Evolutionary conservation across 53 echinoderm and acorn worm genomes (phyloP).

Genomic region (Holothuria leucospilota): DNA sequence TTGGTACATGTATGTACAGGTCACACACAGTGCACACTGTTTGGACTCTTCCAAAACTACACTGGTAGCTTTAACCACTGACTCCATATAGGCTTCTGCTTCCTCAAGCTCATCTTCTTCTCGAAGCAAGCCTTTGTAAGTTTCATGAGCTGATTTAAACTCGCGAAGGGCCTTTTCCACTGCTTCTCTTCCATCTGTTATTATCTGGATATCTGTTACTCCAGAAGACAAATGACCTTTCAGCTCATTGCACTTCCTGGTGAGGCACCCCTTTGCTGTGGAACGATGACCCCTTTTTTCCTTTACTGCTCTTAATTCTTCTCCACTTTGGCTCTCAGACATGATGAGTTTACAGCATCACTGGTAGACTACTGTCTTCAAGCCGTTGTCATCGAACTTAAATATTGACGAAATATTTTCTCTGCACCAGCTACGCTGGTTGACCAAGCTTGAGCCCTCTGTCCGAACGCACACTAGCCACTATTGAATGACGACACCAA

Average conservation of each 20-base stretch:
- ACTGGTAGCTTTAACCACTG: neutral
- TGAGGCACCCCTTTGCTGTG: neutral
- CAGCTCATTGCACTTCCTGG: slow-evolving; percentile 1
- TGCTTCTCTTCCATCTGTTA: neutral
- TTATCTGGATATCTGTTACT: neutral
- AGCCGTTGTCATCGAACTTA: no score
- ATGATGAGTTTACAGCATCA: no score
- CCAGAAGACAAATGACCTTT: neutral
- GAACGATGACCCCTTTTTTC: neutral
- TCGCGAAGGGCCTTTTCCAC: slow-evolving; percentile 5
- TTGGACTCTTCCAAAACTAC: neutral
- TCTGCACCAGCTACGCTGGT: no score
- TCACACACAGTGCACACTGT: no score
- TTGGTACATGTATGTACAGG: no score
- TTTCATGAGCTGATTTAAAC: neutral
- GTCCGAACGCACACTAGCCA: no score
- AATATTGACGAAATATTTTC: no score
- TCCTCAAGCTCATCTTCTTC: slow-evolving; percentile 3
- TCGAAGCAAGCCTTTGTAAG: neutral
- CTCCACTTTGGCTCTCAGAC: no score
- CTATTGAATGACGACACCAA: no score
- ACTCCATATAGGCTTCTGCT: slow-evolving; percentile 1
- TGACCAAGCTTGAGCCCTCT: no score
- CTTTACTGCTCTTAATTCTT: no score
- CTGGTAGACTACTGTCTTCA: no score